Evolutionary conservation across 2,113 vertebrate species (phyloP), one percentile per base, ranked within the genome.

Genomic region (Zosterops pallidus): DNA sequence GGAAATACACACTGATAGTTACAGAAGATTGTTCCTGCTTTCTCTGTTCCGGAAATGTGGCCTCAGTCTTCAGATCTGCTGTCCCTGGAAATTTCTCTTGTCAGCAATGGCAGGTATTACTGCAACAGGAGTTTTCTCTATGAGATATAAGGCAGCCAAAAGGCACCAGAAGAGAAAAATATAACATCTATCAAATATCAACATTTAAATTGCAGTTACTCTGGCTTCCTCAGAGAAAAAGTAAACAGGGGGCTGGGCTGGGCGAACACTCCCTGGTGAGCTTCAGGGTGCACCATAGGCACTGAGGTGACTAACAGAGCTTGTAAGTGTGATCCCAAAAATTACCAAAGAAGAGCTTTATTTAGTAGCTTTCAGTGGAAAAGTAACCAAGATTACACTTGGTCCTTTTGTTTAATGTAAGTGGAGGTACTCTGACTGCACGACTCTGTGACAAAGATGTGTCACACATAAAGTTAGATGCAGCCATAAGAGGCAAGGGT

Each of bases 91-190:
- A 67, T 57, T 44, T 65, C 35, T 67, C 37, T 22, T 70, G 19
- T 70, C 60, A 53, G 35, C 0, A 0, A 16, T 24, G 26, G 25
- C 22, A 52, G 8, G 25, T 41, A 53, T 53, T 76, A 50, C 28
- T 63, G 50, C 33, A 70, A 26, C 9, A 24, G 4, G 2, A 64
- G 29, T 22, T 62, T 42, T 37, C 31, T 67, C 22, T 41, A 9
- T 8, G 28, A 74, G 12, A 28, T 1, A 11, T 46, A 20, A 65
- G 25, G 11, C n/a, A 53, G 17, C 20, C 47, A 57, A 70, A 89
- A 90, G 13, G 4, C 42, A 85, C 11, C 17, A 67, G 41, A 74
- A 74, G 5, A 86, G 7, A 14, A 57, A 72, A 85, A 35, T 57
- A 44, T 6, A 9, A 14, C 7, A 17, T 57, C 52, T 65, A 78